Evolutionary conservation across 2,888 invertebrate genomes (phyloP), one percentile per base, ranked within the genome.

Genomic region (Tetramorium bicarinatum): DNA sequence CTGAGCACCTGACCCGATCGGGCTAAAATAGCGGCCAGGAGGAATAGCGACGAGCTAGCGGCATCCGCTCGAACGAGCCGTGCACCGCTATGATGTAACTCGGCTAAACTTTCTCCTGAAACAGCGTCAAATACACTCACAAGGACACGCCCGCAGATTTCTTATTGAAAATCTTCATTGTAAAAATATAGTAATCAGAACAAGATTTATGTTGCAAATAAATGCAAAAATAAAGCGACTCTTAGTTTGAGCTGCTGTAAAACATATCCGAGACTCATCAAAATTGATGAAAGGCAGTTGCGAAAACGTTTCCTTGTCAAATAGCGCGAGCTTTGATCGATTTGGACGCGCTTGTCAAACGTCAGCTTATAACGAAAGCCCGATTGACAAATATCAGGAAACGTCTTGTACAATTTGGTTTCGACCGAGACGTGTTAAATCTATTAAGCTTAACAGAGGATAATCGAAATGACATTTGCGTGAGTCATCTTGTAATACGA

Each of bases 81-180:
- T 13, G 92, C 94, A 74, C 93, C 91, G 56, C 95, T 95, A 88
- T 96, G 96, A 94, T 96, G 96, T 89, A 96, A 92, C 93, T 96
- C 96, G 71, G 96, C 96, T 95, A 96, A 96, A 94, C 96, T 96
- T 95, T 96, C 96, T 95, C 96, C 96, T 96, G 94, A 91, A 95
- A 95, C 93, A 94, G 92, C 92, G 90, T 86, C 85, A 81, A 66
- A 81, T 67, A 84, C 92, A 93, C 92, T 93, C 90, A 92, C 89
- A 85, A 72, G 79, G 79, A 80, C 61, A 38, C 47, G 59, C 56
- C 34, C 59, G 59, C 49, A 9, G 7, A 25, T n/a, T 13, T 18
- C n/a, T 47, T n/a, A n/a, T 56, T 15, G 34, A 21, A 34, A 44
- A 67, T 11, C 25, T 29, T 56, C 21, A 41, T 44, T 44, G 6